A percentile compares a stretch with the other conserved stretches of the same genome.
Evolutionary conservation across 2,113 vertebrate species (phyloP).

Genomic region (Erinaceus europaeus): DNA sequence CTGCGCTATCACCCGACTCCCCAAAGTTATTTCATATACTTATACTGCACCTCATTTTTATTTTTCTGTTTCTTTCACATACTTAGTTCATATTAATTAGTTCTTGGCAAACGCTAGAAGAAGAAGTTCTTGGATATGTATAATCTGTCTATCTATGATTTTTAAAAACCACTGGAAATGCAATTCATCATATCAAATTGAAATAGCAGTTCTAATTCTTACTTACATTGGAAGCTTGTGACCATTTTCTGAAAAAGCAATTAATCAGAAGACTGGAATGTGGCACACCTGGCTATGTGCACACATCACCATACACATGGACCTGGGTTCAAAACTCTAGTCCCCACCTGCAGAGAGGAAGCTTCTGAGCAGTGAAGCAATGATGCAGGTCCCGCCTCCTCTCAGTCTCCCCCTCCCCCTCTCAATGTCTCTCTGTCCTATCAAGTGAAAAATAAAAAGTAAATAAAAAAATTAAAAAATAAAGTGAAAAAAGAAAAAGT

Average conservation of each 20-base stretch:
- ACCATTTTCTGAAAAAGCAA: slow-evolving; percentile 24
- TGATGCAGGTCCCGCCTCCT: too few relatives aligned
- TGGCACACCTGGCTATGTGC: background rate
- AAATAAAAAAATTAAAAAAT: too few relatives aligned
- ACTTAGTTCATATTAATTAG: slow-evolving; percentile 19
- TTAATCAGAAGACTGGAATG: background rate
- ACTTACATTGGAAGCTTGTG: background rate
- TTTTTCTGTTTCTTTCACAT: background rate
- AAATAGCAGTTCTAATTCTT: background rate
- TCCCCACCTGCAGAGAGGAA: background rate
- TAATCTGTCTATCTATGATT: background rate
- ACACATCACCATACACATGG: background rate
- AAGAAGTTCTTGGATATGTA: background rate
- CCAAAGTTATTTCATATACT: background rate
- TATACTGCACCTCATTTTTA: background rate
- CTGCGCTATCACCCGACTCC: too few relatives aligned
- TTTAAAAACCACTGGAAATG: background rate
- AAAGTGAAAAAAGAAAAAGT: too few relatives aligned
- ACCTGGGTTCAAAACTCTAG: background rate
- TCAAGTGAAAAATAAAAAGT: too few relatives aligned
- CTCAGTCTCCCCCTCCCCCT: too few relatives aligned
- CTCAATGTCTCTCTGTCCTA: too few relatives aligned
- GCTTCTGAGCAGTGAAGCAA: too few relatives aligned
- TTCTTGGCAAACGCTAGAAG: too few relatives aligned
- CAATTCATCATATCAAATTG: background rate